Evolutionary conservation across 2,797 vertebrate species (phyloP).

Genomic region (Myripristis murdjan): DNA sequence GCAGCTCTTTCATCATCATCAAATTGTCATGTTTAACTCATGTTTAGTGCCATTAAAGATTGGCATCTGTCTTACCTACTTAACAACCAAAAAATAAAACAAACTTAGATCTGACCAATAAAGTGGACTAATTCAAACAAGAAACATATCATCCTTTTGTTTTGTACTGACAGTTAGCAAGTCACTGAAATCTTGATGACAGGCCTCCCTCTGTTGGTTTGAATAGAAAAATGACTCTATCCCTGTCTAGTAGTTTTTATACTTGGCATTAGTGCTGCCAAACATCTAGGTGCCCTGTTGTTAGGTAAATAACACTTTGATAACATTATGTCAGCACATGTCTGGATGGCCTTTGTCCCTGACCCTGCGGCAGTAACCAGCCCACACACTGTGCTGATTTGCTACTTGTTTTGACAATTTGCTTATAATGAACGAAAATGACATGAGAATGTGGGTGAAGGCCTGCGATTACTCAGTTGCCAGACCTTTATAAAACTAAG

Average conservation of each 20-base stretch:
- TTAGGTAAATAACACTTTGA: no score
- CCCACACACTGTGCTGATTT: no score
- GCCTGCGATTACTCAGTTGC: no score
- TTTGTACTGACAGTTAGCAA: neutral
- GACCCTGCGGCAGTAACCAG: no score
- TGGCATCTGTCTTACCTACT: neutral
- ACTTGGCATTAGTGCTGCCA: no score
- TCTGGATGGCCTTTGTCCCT: no score
- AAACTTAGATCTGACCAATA: neutral
- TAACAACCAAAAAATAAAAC: neutral
- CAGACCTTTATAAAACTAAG: no score
- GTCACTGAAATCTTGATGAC: neutral
- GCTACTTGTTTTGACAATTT: no score
- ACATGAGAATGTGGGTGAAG: no score
- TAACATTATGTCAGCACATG: no score
- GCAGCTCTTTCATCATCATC: constrained; percentile 30
- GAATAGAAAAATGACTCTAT: neutral
- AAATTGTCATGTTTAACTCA: neutral
- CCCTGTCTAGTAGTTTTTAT: neutral
- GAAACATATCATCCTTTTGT: neutral
- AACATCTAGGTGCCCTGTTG: no score
- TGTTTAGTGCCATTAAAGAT: neutral
- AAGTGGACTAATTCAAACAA: neutral
- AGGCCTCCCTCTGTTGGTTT: constrained; percentile 40
- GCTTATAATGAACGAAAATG: no score